Evolutionary conservation across 2,797 vertebrate genomes (phyloP).

Genomic region (Tragelaphus eurycerus): DNA sequence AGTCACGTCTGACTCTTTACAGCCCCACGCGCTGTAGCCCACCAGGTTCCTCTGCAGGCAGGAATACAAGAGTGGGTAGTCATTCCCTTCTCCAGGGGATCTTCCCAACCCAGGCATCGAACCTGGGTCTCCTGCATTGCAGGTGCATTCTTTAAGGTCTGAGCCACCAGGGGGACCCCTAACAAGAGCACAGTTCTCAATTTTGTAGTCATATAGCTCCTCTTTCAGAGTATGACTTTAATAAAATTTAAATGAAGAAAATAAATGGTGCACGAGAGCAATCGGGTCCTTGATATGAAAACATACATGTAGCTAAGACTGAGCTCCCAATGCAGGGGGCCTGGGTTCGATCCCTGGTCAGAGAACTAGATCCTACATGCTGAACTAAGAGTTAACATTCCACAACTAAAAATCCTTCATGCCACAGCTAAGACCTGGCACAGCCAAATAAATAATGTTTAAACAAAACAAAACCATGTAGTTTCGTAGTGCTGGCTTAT

Average conservation of each 20-base stretch:
- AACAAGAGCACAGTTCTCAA: neutral
- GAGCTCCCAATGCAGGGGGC: neutral
- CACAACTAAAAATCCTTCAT: neutral
- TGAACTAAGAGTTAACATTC: neutral
- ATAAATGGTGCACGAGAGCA: neutral
- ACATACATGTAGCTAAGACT: neutral
- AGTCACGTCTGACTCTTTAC: neutral
- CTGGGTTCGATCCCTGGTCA: neutral
- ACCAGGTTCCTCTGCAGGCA: neutral
- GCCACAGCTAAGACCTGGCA: neutral
- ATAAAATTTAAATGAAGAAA: conserved; percentile 27
- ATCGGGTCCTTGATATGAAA: neutral
- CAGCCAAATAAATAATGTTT: neutral
- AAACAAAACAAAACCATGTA: neutral
- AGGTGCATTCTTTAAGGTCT: neutral
- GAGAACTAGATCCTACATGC: neutral
- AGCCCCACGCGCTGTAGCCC: neutral
- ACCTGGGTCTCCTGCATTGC: neutral
- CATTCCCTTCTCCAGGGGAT: neutral
- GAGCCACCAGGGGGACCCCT: neutral
- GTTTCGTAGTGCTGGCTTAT: neutral
- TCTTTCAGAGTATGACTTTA: conserved; percentile 31
- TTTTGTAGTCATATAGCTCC: conserved; percentile 1
- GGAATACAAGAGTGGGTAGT: neutral
- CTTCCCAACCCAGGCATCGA: neutral